Conservation (phyloP, 2,113 vertebrate species). For the Ictalurus furcatus region DNA sequence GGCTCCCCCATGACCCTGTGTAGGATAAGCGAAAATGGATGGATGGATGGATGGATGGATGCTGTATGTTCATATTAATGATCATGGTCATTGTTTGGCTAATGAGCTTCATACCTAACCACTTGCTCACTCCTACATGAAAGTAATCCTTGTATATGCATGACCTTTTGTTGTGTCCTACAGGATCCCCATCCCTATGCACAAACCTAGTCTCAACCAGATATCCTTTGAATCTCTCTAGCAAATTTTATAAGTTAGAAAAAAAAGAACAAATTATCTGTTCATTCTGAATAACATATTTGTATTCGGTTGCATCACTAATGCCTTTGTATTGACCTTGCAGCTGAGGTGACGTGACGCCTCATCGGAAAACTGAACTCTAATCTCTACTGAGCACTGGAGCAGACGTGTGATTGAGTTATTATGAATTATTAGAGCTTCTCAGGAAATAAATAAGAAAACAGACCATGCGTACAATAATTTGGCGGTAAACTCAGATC, state of each 20-base stretch:
- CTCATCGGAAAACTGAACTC: constrained; percentile 7
- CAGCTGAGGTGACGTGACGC: neutral
- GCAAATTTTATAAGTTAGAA: neutral
- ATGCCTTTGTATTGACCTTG: neutral
- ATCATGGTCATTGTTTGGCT: neutral
- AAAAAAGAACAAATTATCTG: neutral
- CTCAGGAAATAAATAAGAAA: constrained; percentile 34
- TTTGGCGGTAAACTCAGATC: constrained; percentile 17
- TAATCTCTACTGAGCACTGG: constrained; percentile 16
- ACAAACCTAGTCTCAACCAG: neutral
- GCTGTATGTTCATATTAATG: neutral
- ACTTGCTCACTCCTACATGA: neutral
- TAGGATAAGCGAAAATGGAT: neutral
- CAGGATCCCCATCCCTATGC: neutral
- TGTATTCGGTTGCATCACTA: neutral
- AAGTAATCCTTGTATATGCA: neutral
- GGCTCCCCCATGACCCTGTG: no score
- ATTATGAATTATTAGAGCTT: constrained; percentile 27
- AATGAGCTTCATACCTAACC: neutral
- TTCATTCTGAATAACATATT: neutral
- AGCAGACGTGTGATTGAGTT: constrained; percentile 24
- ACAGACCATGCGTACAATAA: constrained; percentile 31
- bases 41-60: neutral
- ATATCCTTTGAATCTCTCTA: neutral
- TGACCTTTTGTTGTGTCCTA: neutral